phyloP scores from a whole-genome alignment of 2,113 vertebrate species.

The Ochotona princeps region DNA sequence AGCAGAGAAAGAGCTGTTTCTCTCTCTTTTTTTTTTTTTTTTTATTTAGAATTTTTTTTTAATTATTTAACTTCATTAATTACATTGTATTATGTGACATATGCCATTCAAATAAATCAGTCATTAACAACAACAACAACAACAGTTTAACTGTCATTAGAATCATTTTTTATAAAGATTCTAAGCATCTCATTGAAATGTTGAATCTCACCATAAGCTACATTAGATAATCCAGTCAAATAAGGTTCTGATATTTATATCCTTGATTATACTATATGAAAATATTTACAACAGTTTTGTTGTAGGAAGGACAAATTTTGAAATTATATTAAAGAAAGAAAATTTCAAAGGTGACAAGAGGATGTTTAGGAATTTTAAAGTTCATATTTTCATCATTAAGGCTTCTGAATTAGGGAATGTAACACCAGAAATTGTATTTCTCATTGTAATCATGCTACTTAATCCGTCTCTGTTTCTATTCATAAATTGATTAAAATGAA shows the following conservation, averaged over 20 bases:
- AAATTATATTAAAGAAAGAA: slow-evolving; percentile 57
- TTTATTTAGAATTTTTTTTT: no score
- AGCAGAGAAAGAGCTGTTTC: no score
- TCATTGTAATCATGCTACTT: neutral
- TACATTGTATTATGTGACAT: no score
- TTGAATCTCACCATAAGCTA: neutral
- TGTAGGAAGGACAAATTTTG: slow-evolving; percentile 51
- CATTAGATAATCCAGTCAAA: slow-evolving; percentile 20
- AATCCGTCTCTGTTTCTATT: neutral
- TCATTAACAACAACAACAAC: neutral
- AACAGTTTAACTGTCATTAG: slow-evolving; percentile 11
- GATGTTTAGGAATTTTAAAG: slow-evolving; percentile 28
- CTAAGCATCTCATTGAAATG: slow-evolving; percentile 17
- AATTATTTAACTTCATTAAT: no score
- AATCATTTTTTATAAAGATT: slow-evolving; percentile 38
- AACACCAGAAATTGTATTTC: neutral
- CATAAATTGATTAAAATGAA: slow-evolving; percentile 5
- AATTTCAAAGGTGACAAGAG: slow-evolving; percentile 9
- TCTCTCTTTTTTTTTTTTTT: no score
- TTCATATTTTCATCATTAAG: slow-evolving; percentile 49
- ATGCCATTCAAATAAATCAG: no score
- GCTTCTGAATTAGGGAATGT: neutral
- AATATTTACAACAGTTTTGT: neutral
- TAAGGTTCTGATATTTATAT: slow-evolving; percentile 48
- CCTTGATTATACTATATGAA: slow-evolving; percentile 8